Evolutionary conservation across 2,888 invertebrate species (phyloP).

Genomic region (Eutolmus rufibarbis): DNA sequence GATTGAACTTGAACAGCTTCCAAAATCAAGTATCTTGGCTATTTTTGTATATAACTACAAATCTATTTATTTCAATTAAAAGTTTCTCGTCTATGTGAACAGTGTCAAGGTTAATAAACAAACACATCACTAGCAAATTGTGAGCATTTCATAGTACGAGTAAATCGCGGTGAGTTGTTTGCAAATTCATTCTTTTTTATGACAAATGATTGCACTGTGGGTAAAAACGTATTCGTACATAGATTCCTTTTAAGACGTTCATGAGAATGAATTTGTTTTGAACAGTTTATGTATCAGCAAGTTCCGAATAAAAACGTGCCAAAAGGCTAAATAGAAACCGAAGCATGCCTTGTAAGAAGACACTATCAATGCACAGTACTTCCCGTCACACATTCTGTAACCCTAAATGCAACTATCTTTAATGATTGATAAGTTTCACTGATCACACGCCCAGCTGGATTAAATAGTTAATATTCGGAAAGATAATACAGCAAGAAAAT

Average conservation of each 20-base stretch:
- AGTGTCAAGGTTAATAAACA: conserved; percentile 17
- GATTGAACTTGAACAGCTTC: background rate
- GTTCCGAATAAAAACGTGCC: background rate
- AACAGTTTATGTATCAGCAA: background rate
- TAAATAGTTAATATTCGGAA: too few relatives aligned
- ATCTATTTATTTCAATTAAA: background rate
- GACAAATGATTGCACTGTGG: background rate
- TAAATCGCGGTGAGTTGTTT: background rate
- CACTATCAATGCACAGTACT: too few relatives aligned
- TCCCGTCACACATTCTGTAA: background rate
- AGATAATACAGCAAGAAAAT: too few relatives aligned
- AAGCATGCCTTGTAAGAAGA: background rate
- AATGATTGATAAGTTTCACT: background rate
- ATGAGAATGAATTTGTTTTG: background rate
- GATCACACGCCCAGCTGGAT: background rate
- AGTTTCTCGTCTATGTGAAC: background rate
- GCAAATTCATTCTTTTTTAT: background rate
- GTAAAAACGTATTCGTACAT: background rate
- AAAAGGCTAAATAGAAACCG: background rate
- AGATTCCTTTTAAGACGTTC: background rate
- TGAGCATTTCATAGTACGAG: background rate
- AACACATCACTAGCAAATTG: background rate
- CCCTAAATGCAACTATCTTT: background rate
- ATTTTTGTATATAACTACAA: background rate
- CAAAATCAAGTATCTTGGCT: background rate